Evolutionary conservation across 2,888 invertebrate species (phyloP).

Genomic region (Yponomeuta cagnagella): DNA sequence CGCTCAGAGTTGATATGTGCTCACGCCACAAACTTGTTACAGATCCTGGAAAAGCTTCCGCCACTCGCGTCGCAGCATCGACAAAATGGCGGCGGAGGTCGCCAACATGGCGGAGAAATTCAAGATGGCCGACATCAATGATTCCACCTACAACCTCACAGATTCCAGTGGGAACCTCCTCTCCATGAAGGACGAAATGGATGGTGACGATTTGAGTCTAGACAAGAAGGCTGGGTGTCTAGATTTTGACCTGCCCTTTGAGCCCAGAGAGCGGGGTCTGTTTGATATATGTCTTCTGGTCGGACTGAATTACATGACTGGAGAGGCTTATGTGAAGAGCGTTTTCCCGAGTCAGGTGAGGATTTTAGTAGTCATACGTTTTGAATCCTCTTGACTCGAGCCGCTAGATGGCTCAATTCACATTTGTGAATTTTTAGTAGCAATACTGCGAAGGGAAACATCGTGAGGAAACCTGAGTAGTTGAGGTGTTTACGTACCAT

Average conservation of each 20-base stretch:
- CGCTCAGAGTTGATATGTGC: no score
- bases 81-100: conserved; percentile 23
- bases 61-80: conserved; percentile 51
- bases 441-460: no score
- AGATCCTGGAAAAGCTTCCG: conserved; percentile 67
- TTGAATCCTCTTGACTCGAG: no score
- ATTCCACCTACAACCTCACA: conserved; percentile 51
- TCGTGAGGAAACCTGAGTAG: no score
- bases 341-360: conserved; percentile 81
- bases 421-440: no score
- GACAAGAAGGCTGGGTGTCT: conserved; percentile 64
- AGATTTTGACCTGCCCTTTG: conserved; percentile 53
- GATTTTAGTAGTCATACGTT: conserved; percentile 19
- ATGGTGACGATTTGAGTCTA: conserved; percentile 46
- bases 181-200: conserved; percentile 44
- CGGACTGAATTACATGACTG: conserved; percentile 79
- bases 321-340: conserved; percentile 81
- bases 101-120: conserved; percentile 19
- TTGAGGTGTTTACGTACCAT: no score
- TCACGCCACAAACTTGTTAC: neutral
- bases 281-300: conserved; percentile 83
- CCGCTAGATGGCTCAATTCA: no score
- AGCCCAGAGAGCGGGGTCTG: conserved; percentile 59
- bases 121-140: conserved; percentile 44
- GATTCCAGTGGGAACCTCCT: conserved; percentile 49